These are phyloP conservation scores for Sarcophaga rosellei DNA, from an alignment of 2,888 invertebrate species.

Conservation along the genomic window DNA sequence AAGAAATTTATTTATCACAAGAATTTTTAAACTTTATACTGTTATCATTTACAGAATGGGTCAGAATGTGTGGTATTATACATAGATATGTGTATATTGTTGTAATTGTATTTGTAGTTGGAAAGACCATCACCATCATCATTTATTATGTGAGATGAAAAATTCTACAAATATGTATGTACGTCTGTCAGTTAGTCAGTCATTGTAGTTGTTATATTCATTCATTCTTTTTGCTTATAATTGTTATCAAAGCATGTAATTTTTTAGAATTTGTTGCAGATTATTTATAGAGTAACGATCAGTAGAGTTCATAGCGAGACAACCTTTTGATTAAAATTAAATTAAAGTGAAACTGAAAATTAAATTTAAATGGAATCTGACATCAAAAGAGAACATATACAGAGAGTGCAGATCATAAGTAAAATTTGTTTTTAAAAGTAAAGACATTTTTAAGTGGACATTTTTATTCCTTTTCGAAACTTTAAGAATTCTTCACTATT, in stretches of 20 bases:
- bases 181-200: background rate
- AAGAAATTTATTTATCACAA: no score
- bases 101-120: background rate
- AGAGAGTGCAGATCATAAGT: background rate
- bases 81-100: background rate
- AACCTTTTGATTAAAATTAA: constrained; percentile 21
- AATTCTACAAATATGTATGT: background rate
- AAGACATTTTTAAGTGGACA: no score
- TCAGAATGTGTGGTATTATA: background rate
- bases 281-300: constrained; percentile 12
- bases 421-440: background rate
- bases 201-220: background rate
- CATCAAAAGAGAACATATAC: background rate
- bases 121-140: background rate
- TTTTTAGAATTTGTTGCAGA: constrained; percentile 18
- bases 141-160: background rate
- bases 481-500: no score
- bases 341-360: constrained; percentile 9
- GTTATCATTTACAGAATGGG: background rate
- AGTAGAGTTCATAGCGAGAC: constrained; percentile 11
- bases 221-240: background rate
- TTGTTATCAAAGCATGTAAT: constrained; percentile 28
- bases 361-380: background rate
- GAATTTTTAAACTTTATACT: background rate
- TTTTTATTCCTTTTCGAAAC: no score